Evolutionary conservation across 2,113 vertebrate species (phyloP).

Genomic region (Empidonax traillii): DNA sequence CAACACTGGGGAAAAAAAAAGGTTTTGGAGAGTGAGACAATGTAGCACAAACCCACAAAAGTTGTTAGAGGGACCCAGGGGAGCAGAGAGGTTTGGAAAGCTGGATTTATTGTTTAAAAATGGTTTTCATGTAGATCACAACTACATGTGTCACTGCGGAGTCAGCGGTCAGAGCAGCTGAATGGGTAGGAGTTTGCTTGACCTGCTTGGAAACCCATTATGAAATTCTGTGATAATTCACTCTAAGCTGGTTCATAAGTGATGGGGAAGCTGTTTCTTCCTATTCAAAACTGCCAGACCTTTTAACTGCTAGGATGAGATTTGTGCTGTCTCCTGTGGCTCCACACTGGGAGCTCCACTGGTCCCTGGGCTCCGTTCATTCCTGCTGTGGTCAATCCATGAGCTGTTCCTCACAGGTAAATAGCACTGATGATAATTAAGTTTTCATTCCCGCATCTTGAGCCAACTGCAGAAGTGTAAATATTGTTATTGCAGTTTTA

Average conservation of each 20-base stretch:
- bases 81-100: not conserved
- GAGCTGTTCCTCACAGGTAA: not conserved
- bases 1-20: not conserved
- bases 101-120: not conserved
- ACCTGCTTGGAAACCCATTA: not conserved
- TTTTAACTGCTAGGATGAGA: not conserved
- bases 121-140: not conserved
- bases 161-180: not conserved
- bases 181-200: not conserved
- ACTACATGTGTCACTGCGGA: not conserved
- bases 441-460: not conserved
- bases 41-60: not conserved
- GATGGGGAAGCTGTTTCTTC: not conserved
- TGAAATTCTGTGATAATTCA: not conserved
- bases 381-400: not conserved
- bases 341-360: not conserved
- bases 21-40: not conserved
- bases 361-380: accelerated
- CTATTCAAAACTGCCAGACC: not conserved
- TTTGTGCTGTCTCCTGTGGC: not conserved
- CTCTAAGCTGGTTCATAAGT: not conserved
- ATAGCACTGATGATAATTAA: not conserved
- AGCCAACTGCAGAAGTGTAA: constrained; percentile 1
- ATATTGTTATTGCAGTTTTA: constrained; percentile 1
- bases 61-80: not conserved